Conservation (phyloP, 1,140 invertebrate genomes). For the Bombus cullumanus region DNA sequence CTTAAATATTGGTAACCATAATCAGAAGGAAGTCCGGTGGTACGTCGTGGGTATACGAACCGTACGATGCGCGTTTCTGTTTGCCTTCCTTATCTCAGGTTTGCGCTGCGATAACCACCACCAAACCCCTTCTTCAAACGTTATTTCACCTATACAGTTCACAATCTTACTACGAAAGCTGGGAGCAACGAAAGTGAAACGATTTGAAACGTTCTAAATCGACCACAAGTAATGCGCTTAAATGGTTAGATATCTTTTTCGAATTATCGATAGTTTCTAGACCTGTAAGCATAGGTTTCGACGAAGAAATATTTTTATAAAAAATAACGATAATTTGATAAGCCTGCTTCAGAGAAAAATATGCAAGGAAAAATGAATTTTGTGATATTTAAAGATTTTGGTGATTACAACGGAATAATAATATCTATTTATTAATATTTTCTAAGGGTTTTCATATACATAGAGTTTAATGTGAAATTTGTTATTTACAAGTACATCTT, state of each 20-base stretch:
- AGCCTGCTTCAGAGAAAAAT: not conserved
- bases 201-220: slow-evolving; percentile 11
- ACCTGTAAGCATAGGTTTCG: not conserved
- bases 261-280: not conserved
- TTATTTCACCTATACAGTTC: slow-evolving; percentile 44
- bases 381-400: not conserved
- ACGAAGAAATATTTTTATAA: not conserved
- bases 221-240: not conserved
- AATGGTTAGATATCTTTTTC: not conserved
- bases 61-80: slow-evolving; percentile 77
- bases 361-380: not conserved
- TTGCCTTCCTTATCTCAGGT: slow-evolving; percentile 81
- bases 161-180: slow-evolving; percentile 14
- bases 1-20: slow-evolving; percentile 77
- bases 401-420: not conserved
- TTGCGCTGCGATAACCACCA: slow-evolving; percentile 80
- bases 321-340: not conserved
- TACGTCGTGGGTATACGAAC: slow-evolving; percentile 65
- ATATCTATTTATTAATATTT: not conserved
- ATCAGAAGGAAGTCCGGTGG: slow-evolving; percentile 81
- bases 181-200: slow-evolving; percentile 17
- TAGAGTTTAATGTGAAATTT: not conserved
- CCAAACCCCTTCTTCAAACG: slow-evolving; percentile 39
- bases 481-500: not conserved
- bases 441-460: not conserved